phyloP scores from a whole-genome alignment of 2,888 invertebrate genomes.

The Ischnus inquisitorius region DNA sequence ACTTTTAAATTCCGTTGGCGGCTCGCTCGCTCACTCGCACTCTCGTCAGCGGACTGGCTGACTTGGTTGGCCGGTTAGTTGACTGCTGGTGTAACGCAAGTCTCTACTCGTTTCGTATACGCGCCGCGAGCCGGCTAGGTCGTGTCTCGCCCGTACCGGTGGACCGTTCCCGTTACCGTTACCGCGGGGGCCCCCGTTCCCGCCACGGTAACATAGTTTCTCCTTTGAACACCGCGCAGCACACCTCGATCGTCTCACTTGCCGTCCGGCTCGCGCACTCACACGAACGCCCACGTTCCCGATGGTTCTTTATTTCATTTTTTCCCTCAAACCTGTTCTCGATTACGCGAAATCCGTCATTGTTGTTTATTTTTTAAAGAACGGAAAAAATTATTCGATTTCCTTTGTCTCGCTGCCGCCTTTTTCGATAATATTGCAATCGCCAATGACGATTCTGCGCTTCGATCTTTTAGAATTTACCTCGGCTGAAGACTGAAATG shows the following conservation, averaged over 20 bases:
- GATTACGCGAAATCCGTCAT: neutral
- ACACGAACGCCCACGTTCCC: slow-evolving; percentile 10
- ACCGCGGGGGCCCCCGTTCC: slow-evolving; percentile 54
- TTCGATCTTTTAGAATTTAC: too few relatives aligned
- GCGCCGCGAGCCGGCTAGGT: slow-evolving; percentile 78
- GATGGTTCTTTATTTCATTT: neutral
- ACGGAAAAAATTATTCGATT: too few relatives aligned
- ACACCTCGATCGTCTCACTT: slow-evolving; percentile 5
- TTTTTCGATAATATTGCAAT: too few relatives aligned
- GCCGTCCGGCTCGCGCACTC: slow-evolving; percentile 36
- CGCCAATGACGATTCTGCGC: too few relatives aligned
- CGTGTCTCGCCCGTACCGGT: slow-evolving; percentile 77
- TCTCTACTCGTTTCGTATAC: slow-evolving; percentile 61
- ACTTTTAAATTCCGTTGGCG: slow-evolving; percentile 81
- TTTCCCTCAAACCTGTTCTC: slow-evolving; percentile 14
- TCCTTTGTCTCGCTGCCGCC: too few relatives aligned
- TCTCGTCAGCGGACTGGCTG: slow-evolving; percentile 50
- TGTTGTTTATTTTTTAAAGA: neutral
- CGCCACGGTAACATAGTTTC: slow-evolving; percentile 73
- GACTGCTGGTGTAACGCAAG: slow-evolving; percentile 47
- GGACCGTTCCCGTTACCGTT: slow-evolving; percentile 81
- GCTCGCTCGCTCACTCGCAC: slow-evolving; percentile 65
- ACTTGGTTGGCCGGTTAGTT: slow-evolving; percentile 36
- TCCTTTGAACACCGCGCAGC: slow-evolving; percentile 56
- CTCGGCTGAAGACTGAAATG: too few relatives aligned